Evolutionary conservation across 2,113 vertebrate genomes (phyloP), one percentile per base, ranked within the genome.

Genomic region (Rissa tridactyla): DNA sequence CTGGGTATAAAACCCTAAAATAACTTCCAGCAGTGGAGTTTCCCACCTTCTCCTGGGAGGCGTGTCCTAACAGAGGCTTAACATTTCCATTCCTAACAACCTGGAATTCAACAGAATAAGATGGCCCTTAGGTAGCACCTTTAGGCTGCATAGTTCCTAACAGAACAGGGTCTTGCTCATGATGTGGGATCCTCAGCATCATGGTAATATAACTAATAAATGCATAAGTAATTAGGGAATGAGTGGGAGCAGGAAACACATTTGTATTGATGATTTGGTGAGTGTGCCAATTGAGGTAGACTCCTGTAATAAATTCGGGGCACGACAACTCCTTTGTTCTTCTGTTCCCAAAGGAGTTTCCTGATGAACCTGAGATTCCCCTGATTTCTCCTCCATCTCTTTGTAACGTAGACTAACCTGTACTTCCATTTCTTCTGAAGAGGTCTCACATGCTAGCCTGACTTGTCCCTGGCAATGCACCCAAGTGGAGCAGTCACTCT

Each of bases 11-110:
- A 90, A 44, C 6, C 36, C 27, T 27, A 62, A 72, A 66, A 34
- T 72, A 75, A 69, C 6, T 25, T 47, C 20, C 23, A 44, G 10
- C 66, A 34, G 21, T 19, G 22, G 27, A 30, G 4, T 20, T 93
- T 82, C 15, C 30, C 22, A 55, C 25, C 6, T 3, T 76, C 7
- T 82, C 16, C 13, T 3, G 4, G 29, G 36, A 66, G 6, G 3
- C 1, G 5, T 4, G 0, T 55, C 38, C 42, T 52, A 32, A 3
- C 1, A 18, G 12, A 38, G 3, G 15, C 57, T 82, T 30, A 51
- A 8, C 15, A 71, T 78, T 80, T 82, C 70, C 36, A 4, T 8
- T 7, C 2, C 12, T 82, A 18, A 32, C 3, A 44, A 8, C 11
- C 2, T 6, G 55, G 47, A 93, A 70, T 87, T 78, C 70, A 47